These are phyloP conservation scores for Acipenser ruthenus DNA, from an alignment of 2,797 vertebrate species.

Conservation along the genomic window DNA sequence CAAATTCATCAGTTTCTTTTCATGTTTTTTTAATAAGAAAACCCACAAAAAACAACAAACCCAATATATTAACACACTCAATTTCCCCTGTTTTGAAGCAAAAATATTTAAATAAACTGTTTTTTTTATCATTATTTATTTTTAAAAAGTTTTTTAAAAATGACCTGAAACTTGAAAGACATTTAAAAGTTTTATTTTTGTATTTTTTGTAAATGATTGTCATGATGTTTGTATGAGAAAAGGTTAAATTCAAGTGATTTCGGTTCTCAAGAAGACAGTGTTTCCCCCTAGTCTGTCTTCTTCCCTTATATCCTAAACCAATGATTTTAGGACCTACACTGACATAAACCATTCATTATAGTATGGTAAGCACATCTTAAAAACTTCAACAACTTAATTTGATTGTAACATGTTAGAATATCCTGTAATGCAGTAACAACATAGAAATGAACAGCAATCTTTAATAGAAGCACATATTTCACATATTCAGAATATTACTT, in stretches of 20 bases:
- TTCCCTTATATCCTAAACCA: too few species aligned
- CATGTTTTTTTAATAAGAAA: constrained; percentile 61
- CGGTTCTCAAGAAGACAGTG: too few species aligned
- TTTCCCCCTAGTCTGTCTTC: too few species aligned
- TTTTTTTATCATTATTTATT: constrained; percentile 10
- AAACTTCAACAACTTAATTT: constrained; percentile 10
- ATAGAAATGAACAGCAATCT: constrained; percentile 54
- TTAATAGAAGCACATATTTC: background rate
- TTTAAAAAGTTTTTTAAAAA: constrained; percentile 35
- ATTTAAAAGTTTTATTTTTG: constrained; percentile 20
- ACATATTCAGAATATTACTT: constrained; percentile 21
- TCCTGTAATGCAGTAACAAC: constrained; percentile 55
- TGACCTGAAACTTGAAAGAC: constrained; percentile 49
- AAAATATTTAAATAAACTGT: constrained; percentile 58
- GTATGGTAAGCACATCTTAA: too few species aligned
- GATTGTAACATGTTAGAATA: constrained; percentile 48
- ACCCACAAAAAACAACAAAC: constrained; percentile 31
- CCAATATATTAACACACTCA: constrained; percentile 52
- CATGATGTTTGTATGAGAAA: too few species aligned
- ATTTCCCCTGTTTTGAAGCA: constrained; percentile 41
- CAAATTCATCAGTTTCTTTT: background rate
- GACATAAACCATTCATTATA: too few species aligned
- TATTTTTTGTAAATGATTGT: constrained; percentile 16
- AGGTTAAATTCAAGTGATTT: too few species aligned
- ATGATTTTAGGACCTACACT: too few species aligned